Conservation (phyloP, 2,888 invertebrate genomes). For the Apomyelois bistriatella region DNA sequence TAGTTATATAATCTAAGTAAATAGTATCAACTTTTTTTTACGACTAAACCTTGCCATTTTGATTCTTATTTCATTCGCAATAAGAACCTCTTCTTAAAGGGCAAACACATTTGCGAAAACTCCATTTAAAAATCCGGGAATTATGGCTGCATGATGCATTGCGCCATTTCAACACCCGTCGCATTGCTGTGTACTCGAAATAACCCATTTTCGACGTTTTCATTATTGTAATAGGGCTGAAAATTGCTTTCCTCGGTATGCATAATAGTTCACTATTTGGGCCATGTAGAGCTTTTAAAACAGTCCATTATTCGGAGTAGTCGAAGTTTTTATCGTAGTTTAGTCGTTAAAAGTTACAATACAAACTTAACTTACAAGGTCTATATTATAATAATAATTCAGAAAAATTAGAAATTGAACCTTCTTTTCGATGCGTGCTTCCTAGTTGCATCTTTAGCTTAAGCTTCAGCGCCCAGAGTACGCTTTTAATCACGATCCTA, state of each 20-base stretch:
- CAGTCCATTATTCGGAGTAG: background rate
- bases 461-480: too few species aligned
- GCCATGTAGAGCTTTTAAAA: background rate
- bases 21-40: too few species aligned
- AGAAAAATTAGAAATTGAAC: too few species aligned
- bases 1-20: too few species aligned
- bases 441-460: too few species aligned
- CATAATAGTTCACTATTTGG: slow-evolving; percentile 8
- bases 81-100: background rate
- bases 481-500: too few species aligned
- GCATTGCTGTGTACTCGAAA: slow-evolving; percentile 27
- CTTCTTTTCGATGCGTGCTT: too few species aligned
- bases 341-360: background rate
- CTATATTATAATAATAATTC: background rate
- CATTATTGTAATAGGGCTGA: background rate
- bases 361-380: background rate
- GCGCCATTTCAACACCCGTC: slow-evolving; percentile 30
- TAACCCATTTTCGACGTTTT: background rate
- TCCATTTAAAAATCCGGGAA: slow-evolving; percentile 23
- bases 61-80: background rate
- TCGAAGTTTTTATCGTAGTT: background rate
- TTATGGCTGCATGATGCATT: slow-evolving; percentile 34
- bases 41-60: background rate
- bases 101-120: slow-evolving; percentile 13
- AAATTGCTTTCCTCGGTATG: background rate